Base-by-base conservation (phyloP, 1,140 invertebrate genomes). In the Apis mellifera region DNA sequence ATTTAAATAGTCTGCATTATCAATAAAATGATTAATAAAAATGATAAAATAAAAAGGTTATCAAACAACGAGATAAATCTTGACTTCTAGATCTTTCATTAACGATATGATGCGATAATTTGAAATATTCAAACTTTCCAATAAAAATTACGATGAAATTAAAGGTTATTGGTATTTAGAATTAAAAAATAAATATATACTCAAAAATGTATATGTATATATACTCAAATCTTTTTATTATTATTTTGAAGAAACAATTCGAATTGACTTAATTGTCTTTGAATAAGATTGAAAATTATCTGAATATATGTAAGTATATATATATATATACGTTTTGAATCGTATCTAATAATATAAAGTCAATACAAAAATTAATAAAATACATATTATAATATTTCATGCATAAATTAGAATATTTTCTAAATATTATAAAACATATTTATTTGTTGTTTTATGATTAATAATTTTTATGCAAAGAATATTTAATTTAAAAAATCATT, bases 31-130 rank as follows among this genome's bases (percentile, higher is more conserved):
- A 32, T 9, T 26, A 74, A 42, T 17, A 32, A 9, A 62, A 74
- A 32, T 13, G 17, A 17, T 19, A 55, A 12, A 21, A 60, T 23
- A 50, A 2, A 50, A 32, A 48, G 59, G 69, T 73, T 73, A 64
- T 62, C 57, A 8, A 21, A 54, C 15, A 26, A 21, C 4, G n/a
- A 73, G 70, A 80, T 73, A 73, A 65, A 73, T 65, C 48, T 76
- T 26, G 60, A 52, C 60, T 48, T 15, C 4, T n/a, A 9, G 13
- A 60, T 19, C 26, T 42, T n/a, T 15, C 32, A 21, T n/a, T 13
- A 26, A 9, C n/a, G 19, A 60, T 55, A 9, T 42, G 32, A 9
- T 42, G 32, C 32, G 32, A 42, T 42, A 42, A 19, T 52, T 50
- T n/a, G 17, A 52, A 69, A 9, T 8, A 23, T 13, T 60, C 19